phyloP scores from a whole-genome alignment of 2,113 vertebrate genomes.

The Pan paniscus region DNA sequence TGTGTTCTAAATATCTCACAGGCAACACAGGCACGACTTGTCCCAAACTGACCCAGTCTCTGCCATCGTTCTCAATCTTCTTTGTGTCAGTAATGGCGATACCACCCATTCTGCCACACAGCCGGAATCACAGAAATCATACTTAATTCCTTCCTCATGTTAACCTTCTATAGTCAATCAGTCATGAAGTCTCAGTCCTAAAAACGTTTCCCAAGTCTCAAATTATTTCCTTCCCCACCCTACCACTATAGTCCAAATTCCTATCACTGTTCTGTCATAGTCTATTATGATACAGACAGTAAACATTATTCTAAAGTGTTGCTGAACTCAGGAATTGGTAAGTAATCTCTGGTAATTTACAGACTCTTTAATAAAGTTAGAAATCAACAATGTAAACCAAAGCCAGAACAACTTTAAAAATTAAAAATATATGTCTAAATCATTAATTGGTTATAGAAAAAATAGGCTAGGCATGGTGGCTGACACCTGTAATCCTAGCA shows the following conservation, averaged over 20 bases:
- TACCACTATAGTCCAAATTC: background rate
- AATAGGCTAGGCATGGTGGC: rapidly evolving
- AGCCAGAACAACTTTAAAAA: background rate
- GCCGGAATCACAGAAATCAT: background rate
- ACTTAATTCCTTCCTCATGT: background rate
- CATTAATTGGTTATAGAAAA: background rate
- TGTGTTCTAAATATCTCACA: background rate
- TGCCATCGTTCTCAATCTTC: background rate
- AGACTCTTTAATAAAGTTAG: background rate
- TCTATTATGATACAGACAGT: background rate
- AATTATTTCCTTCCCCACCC: background rate
- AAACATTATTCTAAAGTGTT: background rate
- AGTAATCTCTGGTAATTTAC: background rate
- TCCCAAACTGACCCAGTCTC: background rate
- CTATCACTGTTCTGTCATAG: background rate
- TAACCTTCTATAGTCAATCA: background rate
- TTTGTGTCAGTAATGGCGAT: background rate
- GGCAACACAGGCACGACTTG: background rate
- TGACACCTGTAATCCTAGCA: no score
- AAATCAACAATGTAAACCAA: background rate
- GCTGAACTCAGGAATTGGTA: background rate
- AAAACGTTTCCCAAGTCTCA: background rate
- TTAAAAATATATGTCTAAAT: background rate
- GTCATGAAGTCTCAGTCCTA: background rate
- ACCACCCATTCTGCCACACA: background rate